These are phyloP conservation scores for Mesoclemmys tuberculata DNA, from an alignment of 2,113 vertebrate species.

Conservation along the genomic window DNA sequence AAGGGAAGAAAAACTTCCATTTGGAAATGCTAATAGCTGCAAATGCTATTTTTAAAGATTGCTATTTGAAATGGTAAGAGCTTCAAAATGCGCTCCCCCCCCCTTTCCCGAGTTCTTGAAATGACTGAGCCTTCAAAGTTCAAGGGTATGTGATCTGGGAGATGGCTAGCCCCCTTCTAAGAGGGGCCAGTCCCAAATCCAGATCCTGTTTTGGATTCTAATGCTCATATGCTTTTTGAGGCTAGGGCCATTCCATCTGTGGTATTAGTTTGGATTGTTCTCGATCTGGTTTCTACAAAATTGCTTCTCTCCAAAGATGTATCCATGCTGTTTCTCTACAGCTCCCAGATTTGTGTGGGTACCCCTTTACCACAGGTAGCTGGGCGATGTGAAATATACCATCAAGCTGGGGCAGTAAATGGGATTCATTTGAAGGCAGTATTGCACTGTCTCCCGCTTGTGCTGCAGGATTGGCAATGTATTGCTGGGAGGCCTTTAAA, in stretches of 20 bases:
- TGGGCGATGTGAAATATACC: too few species aligned
- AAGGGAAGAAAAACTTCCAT: neutral
- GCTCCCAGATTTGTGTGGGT: too few species aligned
- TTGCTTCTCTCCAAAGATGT: neutral
- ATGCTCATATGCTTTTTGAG: too few species aligned
- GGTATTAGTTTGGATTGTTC: neutral
- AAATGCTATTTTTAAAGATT: neutral
- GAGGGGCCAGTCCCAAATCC: neutral
- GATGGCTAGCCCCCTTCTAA: neutral
- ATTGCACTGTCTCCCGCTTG: too few species aligned
- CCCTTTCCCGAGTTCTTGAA: too few species aligned
- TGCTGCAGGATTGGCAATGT: neutral
- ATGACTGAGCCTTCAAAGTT: neutral
- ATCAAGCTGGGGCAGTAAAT: neutral
- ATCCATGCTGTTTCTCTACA: neutral
- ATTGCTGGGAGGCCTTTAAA: neutral
- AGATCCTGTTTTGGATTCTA: neutral
- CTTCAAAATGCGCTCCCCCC: neutral
- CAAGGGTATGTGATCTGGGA: neutral
- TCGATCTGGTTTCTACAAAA: neutral
- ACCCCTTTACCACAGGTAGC: too few species aligned
- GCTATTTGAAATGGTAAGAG: neutral
- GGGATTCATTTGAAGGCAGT: too few species aligned
- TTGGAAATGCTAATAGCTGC: neutral
- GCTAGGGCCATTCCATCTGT: too few species aligned